Conservation (phyloP, 2,797 vertebrate species). For the Phoxinus dragarum region DNA sequence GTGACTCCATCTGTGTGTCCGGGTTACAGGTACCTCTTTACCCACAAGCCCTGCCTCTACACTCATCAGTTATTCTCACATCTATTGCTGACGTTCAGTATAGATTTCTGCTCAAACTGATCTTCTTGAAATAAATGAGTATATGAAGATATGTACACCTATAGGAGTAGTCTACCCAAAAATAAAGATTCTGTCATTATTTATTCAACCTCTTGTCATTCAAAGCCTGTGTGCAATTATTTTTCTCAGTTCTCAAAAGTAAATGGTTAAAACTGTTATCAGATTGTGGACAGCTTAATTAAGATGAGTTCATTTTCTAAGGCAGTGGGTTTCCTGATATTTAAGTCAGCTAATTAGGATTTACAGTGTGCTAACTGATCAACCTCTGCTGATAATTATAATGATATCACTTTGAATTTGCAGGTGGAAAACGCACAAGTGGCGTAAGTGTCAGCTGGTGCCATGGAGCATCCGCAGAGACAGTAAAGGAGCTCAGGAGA, state of each 20-base stretch:
- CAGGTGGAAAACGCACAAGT: slow-evolving; percentile 98
- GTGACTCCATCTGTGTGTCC: slow-evolving; percentile 80
- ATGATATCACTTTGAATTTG: slow-evolving; percentile 39
- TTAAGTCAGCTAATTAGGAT: background rate
- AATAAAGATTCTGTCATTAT: background rate
- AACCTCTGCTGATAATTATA: background rate
- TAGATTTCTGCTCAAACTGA: background rate
- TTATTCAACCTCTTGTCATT: background rate
- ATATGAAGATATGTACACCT: background rate
- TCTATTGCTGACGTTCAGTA: background rate
- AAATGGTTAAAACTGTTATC: background rate
- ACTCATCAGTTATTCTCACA: background rate
- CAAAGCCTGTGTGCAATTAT: background rate
- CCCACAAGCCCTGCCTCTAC: background rate
- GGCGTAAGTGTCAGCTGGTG: slow-evolving; percentile 95
- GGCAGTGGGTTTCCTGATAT: background rate
- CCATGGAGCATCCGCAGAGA: slow-evolving; percentile 91
- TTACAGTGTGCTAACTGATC: background rate
- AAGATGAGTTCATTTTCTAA: background rate
- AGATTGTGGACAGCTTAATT: background rate
- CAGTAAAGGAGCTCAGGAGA: slow-evolving; percentile 88
- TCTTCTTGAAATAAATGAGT: background rate
- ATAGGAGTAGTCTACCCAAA: background rate
- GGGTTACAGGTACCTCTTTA: slow-evolving; percentile 86
- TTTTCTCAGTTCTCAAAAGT: background rate